phyloP scores from a whole-genome alignment of 53 echinoderm and acorn worm species.

The Echinarachnius parma region DNA sequence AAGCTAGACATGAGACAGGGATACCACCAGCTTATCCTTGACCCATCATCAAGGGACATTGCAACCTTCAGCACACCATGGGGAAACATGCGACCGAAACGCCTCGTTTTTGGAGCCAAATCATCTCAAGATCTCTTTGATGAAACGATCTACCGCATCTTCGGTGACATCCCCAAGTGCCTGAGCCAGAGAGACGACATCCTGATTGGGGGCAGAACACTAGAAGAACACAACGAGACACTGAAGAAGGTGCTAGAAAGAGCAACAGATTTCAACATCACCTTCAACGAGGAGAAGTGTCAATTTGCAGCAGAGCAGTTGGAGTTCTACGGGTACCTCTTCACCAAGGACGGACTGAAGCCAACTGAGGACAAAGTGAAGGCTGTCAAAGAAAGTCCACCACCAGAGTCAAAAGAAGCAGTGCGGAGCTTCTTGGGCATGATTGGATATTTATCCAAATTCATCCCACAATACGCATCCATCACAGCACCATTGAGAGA shows the following conservation, averaged over 20 bases:
- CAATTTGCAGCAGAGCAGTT: slow-evolving; percentile 29
- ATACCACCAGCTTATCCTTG: slow-evolving; percentile 23
- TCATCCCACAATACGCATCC: slow-evolving; percentile 19
- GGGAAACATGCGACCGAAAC: slow-evolving; percentile 53
- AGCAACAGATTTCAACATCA: slow-evolving; percentile 24
- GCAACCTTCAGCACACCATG: slow-evolving; percentile 63
- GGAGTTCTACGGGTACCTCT: slow-evolving; percentile 19
- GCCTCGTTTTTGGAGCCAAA: slow-evolving; percentile 61
- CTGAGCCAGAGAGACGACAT: slow-evolving; percentile 64
- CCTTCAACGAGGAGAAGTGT: slow-evolving; percentile 5
- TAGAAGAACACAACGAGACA: slow-evolving; percentile 58
- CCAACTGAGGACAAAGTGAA: slow-evolving; percentile 35
- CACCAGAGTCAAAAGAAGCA: slow-evolving; percentile 44
- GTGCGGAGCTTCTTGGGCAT: slow-evolving; percentile 66
- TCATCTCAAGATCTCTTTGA: slow-evolving; percentile 44
- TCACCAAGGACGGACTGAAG: slow-evolving; percentile 32
- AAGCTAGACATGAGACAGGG: slow-evolving; percentile 43
- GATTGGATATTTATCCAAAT: slow-evolving; percentile 50
- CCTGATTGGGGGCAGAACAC: slow-evolving; percentile 43
- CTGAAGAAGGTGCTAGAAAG: slow-evolving; percentile 28
- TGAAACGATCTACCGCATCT: slow-evolving; percentile 43
- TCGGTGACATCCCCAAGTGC: slow-evolving; percentile 54
- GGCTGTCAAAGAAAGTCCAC: slow-evolving; percentile 45
- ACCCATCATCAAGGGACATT: slow-evolving; percentile 42
- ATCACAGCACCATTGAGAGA: slow-evolving; percentile 51